Evolutionary conservation across 2,113 vertebrate species (phyloP), one percentile per base, ranked within the genome.

Genomic region (Vicugna pacos): DNA sequence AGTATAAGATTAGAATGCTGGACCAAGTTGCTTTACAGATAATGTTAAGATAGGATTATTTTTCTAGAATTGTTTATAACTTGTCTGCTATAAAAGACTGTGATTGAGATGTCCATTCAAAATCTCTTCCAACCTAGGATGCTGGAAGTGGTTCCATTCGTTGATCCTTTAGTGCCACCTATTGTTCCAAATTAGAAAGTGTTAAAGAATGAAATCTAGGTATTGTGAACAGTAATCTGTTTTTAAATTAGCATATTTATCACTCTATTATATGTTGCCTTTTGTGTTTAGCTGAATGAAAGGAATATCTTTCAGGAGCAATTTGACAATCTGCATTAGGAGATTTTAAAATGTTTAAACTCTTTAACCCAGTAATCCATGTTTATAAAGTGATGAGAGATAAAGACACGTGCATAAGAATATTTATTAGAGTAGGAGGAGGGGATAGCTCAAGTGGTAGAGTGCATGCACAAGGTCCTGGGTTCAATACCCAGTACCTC

Each of bases 81-180:
- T 69, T 91, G 5, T 32, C 13, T 90, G 28, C 38, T 73, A 60
- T 85, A 12, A 64, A 92, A 50, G 48, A 52, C 2, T 3, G 60
- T 54, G n/a, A 5, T 64, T 73, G 75, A 60, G 19, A 20, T 42
- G 5, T 35, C 32, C 24, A 26, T 38, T 94, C 38, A 76, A 28
- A 60, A 73, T 83, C 70, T 46, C 58, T 97, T 75, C 48, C 35
- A 75, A 46, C 1, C 22, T 20, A n/a, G 17, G 35, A 46, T 32
- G 12, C 26, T 77, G 58, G 77, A 52, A n/a, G 19, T 48, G 28
- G 4, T 50, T 84, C 26, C 26, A 46, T 75, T 86, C 28, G 42
- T 73, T 73, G 89, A 73, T 89, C 81, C 87, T 95, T 48, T 97
- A 89, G 81, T 93, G 96, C 97, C 97, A 95, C 82, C 97, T 97